Evolutionary conservation across 2,888 invertebrate species (phyloP).

Genomic region (Emesis furor): DNA sequence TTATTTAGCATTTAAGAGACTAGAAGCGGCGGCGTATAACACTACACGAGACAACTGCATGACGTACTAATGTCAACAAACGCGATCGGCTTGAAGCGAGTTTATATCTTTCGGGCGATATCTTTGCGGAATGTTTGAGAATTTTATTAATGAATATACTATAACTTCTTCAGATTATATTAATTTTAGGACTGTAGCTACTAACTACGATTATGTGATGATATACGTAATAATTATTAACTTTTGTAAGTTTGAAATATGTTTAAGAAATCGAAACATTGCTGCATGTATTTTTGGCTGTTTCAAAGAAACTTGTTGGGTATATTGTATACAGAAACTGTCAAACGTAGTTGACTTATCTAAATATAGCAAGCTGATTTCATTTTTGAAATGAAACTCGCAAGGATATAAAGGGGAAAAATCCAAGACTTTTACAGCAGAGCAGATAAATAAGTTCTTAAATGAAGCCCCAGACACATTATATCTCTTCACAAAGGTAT

Average conservation of each 20-base stretch:
- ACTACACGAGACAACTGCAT: constrained; percentile 85
- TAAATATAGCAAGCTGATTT: no score
- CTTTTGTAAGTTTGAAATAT: background rate
- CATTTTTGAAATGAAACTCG: no score
- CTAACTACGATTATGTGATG: background rate
- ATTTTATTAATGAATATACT: background rate
- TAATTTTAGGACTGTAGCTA: background rate
- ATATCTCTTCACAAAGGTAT: no score
- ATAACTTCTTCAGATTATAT: background rate
- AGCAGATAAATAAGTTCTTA: no score
- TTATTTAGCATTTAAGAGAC: constrained; percentile 80
- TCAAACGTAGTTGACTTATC: constrained; percentile 52
- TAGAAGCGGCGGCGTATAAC: constrained; percentile 85
- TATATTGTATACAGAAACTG: constrained; percentile 67
- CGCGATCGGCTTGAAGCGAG: constrained; percentile 69
- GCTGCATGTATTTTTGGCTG: background rate
- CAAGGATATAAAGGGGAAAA: no score
- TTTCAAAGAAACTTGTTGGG: constrained; percentile 65
- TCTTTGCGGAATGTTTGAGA: constrained; percentile 11
- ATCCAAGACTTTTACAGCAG: no score
- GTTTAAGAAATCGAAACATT: background rate
- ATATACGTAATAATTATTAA: background rate
- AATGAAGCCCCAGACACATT: no score
- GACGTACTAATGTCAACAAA: constrained; percentile 83
- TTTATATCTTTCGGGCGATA: constrained; percentile 62